Evolutionary conservation across 1,140 invertebrate genomes (phyloP).

Genomic region (Cherax destructor): DNA sequence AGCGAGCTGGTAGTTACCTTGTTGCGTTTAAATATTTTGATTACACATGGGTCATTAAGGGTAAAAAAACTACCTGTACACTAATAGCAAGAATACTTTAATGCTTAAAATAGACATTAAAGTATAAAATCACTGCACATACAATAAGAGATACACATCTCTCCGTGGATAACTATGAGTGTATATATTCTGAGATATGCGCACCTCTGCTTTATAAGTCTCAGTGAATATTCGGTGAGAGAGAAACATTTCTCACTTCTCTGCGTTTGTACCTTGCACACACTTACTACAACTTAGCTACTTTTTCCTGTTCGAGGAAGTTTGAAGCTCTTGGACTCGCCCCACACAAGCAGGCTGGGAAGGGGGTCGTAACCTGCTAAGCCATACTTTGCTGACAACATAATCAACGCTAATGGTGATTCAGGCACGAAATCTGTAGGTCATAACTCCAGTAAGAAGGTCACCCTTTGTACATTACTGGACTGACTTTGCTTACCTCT

Average conservation of each 20-base stretch:
- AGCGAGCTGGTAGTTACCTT: no score
- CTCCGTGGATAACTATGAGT: no score
- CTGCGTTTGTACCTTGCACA: neutral
- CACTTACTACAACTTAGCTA: conserved; percentile 14
- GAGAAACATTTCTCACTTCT: neutral
- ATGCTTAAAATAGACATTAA: no score
- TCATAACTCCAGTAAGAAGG: neutral
- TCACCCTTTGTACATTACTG: conserved; percentile 5
- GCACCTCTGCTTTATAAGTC: no score
- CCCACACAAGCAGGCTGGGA: conserved; percentile 17
- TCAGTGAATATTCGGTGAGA: no score
- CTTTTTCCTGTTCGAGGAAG: conserved; percentile 21
- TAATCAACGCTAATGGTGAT: conserved; percentile 59
- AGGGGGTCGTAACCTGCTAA: conserved; percentile 41
- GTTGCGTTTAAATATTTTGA: no score
- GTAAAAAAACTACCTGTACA: no score
- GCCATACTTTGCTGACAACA: conserved; percentile 65
- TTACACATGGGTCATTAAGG: no score
- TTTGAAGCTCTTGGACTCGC: conserved; percentile 28
- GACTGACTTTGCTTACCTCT: neutral
- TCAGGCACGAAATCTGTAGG: conserved; percentile 33
- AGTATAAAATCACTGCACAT: no score
- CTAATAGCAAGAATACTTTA: no score
- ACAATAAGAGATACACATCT: no score
- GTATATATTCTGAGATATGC: no score